Conservation (phyloP, 2,888 invertebrate genomes). For the Conus canariensis region DNA sequence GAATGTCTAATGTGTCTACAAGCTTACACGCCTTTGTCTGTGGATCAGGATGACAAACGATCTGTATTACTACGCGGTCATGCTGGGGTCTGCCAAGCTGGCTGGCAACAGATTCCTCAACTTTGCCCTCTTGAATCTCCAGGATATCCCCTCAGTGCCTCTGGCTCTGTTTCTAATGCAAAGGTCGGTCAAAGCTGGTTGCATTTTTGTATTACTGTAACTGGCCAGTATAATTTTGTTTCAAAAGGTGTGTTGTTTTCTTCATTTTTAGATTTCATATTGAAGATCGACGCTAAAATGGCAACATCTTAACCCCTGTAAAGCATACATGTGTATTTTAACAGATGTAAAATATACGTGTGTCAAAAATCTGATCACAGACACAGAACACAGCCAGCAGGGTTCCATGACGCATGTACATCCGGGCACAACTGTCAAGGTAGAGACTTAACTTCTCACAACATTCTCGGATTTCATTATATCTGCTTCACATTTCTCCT, state of each 20-base stretch:
- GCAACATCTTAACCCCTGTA: too few relatives aligned
- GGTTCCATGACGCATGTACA: too few relatives aligned
- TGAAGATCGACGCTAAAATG: neutral
- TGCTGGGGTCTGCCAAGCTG: neutral
- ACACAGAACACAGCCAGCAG: too few relatives aligned
- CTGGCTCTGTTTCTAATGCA: neutral
- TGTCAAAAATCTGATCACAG: too few relatives aligned
- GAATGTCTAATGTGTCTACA: neutral
- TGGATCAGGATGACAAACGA: neutral
- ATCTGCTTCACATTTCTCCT: too few relatives aligned
- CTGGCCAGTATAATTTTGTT: too few relatives aligned
- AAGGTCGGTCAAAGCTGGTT: neutral
- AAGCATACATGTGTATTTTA: too few relatives aligned
- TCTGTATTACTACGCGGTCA: neutral
- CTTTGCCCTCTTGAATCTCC: neutral
- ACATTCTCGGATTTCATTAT: too few relatives aligned
- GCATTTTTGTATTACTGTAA: too few relatives aligned
- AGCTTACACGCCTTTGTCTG: neutral
- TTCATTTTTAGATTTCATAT: neutral
- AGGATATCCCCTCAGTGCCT: neutral
- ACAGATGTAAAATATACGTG: too few relatives aligned
- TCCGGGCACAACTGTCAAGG: too few relatives aligned
- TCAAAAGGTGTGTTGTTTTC: neutral
- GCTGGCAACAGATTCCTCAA: slow-evolving; percentile 1
- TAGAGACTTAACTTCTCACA: too few relatives aligned